Base-by-base conservation (phyloP, 2,113 vertebrate species). In the Carassius carassius region DNA sequence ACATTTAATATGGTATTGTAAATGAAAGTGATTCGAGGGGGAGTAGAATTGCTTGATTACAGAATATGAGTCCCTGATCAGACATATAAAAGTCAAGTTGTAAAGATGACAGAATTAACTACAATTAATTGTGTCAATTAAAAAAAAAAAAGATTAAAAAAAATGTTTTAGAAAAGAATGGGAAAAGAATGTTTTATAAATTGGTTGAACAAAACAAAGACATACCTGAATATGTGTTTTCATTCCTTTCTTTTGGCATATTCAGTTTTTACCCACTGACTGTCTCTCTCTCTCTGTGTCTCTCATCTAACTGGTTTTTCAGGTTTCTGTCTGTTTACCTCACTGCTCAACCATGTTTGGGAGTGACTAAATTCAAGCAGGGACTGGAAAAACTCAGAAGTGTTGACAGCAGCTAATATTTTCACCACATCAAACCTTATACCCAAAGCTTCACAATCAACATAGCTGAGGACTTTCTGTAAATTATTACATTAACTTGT, bases 291-390 rank as follows among this genome's bases (percentile, higher is more conserved):
- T 60, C 19, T 25, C 19, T 9, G 63, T 78, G 37, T 81, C 32
- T 58, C 78, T 73, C 5, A 89, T 83, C 84, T 2, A 41, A 88
- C 92, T 0, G 83, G 93, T 93, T 92, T 91, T 92, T 92, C 85
- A 84, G 92, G 89, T 83, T 0, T 3, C 13, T 79, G 14, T 74
- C 6, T 78, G 9, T 44, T 19, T 78, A 79, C 67, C 44, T 85
- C 73, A 74, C 60, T 10, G 32, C 62, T 84, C 85, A 82, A 63
- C 41, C 58, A 76, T 85, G 83, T 65, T 56, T 74, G 69, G 82
- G 87, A 84, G 87, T 86, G 83, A 54, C 73, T 65, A 72, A 72
- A 7, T 29, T 79, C 65, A 73, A 16, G 14, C 70, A 5, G 5
- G 5, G 51, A 41, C 62, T 47, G 14, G 60, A 81, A n/a, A 60